Evolutionary conservation across 2,888 invertebrate genomes (phyloP).

Genomic region (Latheticus oryzae): DNA sequence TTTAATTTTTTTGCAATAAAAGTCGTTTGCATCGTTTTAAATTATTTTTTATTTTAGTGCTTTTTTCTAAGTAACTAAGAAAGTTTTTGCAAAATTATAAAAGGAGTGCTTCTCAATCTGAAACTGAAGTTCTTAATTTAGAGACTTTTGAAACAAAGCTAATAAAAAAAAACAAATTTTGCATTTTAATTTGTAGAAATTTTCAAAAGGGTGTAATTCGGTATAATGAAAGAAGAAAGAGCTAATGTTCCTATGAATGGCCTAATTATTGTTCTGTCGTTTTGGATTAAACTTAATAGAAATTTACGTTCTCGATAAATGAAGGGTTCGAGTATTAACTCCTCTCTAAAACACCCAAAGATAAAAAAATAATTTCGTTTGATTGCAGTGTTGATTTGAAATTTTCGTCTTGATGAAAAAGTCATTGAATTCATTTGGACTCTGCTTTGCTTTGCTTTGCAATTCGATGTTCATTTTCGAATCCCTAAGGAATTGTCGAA

Average conservation of each 20-base stretch:
- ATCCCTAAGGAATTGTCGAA: slow-evolving; percentile 10
- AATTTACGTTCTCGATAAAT: slow-evolving; percentile 1
- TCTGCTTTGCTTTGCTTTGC: not conserved
- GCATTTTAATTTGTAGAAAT: no score
- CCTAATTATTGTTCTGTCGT: slow-evolving; percentile 1
- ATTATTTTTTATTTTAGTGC: no score
- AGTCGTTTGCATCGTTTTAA: no score
- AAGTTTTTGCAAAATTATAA: no score
- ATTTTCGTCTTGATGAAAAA: slow-evolving; percentile 8
- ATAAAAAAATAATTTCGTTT: slow-evolving; percentile 11
- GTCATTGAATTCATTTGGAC: slow-evolving; percentile 15
- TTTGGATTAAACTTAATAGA: not conserved
- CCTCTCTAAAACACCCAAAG: slow-evolving; percentile 1
- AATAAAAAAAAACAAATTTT: no score
- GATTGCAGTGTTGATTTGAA: not conserved
- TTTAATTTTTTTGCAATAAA: no score
- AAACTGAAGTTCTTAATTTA: no score
- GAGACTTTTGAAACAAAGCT: no score
- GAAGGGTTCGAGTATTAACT: slow-evolving; percentile 1
- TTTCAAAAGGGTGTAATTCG: no score
- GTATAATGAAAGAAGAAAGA: no score
- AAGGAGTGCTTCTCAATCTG: no score
- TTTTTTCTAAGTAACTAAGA: no score
- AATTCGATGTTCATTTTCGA: slow-evolving; percentile 13
- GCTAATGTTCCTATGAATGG: not conserved